Evolutionary conservation across 1,140 invertebrate species (phyloP).

Genomic region (Drosophila sproati): DNA sequence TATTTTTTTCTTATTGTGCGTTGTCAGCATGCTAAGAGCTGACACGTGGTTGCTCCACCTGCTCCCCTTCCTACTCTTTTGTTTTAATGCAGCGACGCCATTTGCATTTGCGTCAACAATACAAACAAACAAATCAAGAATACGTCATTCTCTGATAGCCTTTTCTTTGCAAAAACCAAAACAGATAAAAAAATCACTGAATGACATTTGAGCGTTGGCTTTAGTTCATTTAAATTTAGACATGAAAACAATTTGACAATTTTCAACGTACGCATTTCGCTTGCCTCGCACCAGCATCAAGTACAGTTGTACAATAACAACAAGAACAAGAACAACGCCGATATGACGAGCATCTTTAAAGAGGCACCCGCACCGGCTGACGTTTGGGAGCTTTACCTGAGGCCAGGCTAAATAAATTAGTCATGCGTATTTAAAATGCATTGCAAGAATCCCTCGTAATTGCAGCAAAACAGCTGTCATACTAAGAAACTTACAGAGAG

Average conservation of each 20-base stretch:
- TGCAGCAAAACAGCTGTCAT: constrained; percentile 41
- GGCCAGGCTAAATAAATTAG: constrained; percentile 23
- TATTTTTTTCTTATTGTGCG: constrained; percentile 47
- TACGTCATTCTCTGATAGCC: constrained; percentile 39
- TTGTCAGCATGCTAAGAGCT: constrained; percentile 36
- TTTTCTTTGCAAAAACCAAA: constrained; percentile 21
- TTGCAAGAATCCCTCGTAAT: constrained; percentile 24
- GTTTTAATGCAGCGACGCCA: constrained; percentile 39
- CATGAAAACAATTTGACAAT: constrained; percentile 66
- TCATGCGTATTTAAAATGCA: constrained; percentile 28
- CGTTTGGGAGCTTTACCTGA: constrained; percentile 9
- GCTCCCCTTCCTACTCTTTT: background rate
- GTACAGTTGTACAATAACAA: constrained; percentile 70
- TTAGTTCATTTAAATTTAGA: constrained; percentile 75
- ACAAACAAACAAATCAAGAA: constrained; percentile 1
- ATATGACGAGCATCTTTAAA: constrained; percentile 57
- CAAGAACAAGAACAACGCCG: constrained; percentile 21
- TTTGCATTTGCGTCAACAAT: constrained; percentile 54
- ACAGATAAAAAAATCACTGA: constrained; percentile 1
- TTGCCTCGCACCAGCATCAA: constrained; percentile 40
- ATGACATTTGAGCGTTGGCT: constrained; percentile 37
- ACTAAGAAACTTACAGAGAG: background rate
- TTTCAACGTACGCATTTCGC: constrained; percentile 49
- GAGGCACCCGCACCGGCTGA: background rate
- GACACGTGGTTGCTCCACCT: constrained; percentile 42